phyloP scores from a whole-genome alignment of 2,113 vertebrate genomes.

The Leucosticte australis region DNA sequence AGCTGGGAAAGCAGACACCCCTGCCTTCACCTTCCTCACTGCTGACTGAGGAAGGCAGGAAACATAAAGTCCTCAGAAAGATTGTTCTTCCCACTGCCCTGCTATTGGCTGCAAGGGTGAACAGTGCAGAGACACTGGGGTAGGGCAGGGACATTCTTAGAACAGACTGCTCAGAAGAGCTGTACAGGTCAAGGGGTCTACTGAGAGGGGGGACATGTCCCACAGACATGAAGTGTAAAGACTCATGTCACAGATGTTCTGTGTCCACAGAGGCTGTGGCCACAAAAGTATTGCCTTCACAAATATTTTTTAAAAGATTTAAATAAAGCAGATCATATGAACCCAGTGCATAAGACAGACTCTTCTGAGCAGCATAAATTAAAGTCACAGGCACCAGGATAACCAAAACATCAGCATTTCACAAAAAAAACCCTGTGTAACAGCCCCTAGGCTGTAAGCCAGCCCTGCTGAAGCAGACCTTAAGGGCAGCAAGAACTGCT shows the following conservation, averaged over 20 bases:
- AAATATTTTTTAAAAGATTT: neutral
- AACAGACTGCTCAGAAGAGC: neutral
- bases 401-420: neutral
- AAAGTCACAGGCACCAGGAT: neutral
- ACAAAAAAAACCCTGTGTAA: neutral
- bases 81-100: neutral
- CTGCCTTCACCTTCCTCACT: neutral
- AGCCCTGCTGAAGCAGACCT: neutral
- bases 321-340: neutral
- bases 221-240: neutral
- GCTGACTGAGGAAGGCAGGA: neutral
- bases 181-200: neutral
- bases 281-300: neutral
- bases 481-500: neutral
- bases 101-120: neutral
- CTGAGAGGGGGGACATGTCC: neutral
- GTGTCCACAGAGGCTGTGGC: neutral
- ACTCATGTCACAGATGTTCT: neutral
- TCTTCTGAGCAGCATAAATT: neutral
- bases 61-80: neutral
- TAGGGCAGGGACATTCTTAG: neutral
- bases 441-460: neutral
- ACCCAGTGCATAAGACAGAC: neutral
- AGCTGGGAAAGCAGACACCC: neutral
- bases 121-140: neutral